Evolutionary conservation across 1,140 invertebrate species (phyloP), one percentile per base, ranked within the genome.

Genomic region (Chironomus tepperi): DNA sequence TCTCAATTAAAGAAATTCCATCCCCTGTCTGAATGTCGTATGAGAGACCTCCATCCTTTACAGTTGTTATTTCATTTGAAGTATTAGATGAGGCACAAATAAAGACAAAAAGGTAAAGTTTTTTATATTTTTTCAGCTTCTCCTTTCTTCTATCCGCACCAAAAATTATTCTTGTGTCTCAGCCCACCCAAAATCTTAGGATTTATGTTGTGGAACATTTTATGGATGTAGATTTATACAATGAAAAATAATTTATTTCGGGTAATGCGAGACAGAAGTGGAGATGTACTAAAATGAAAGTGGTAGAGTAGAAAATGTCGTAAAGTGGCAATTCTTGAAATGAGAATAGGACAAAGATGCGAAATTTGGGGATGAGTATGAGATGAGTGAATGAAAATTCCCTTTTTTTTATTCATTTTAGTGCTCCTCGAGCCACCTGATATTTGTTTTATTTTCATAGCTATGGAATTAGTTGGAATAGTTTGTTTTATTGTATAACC

Each of bases 121-220:
- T 57, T 57, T 34, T 57, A 12, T 57, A 57, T n/a, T 57, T 5
- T n/a, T 57, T n/a, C 47, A n/a, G 47, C 47, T 34, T 34, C 24
- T 34, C 24, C 24, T 34, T 34, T 34, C 24, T 34, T 12, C 5
- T 57, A n/a, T 57, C 5, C 47, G 12, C 47, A 57, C 47, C 8
- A n/a, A 57, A 57, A 15, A 1, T 9, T 57, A 5, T 57, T 15
- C 8, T 12, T 57, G 12, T n/a, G 12, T 57, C 47, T 9, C 15
- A 57, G 47, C 47, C 47, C 47, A 34, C 24, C 47, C 47, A 12
- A 12, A 57, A 57, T 57, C 47, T 57, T 57, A 57, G 47, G 47
- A 57, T 57, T 57, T 57, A 57, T 57, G 47, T 57, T 57, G 47
- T 57, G 47, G 47, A 57, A 57, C 47, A n/a, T 57, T 57, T 57